These are phyloP conservation scores for Pseudopipra pipra DNA, from an alignment of 2,113 vertebrate genomes.

Conservation along the genomic window DNA sequence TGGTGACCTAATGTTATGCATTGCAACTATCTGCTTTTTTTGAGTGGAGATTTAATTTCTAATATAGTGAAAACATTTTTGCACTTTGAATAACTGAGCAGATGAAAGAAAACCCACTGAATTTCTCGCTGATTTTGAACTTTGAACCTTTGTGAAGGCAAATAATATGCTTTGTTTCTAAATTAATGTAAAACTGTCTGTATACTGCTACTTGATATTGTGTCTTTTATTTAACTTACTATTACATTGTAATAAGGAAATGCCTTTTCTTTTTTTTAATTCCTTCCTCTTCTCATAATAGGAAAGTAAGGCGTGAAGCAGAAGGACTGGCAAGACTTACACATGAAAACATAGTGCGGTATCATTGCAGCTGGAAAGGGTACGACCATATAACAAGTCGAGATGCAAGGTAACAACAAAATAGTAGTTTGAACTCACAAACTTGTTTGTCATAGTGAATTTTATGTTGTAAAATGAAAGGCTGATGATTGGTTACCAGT, in stretches of 20 bases:
- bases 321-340: conserved; percentile 21
- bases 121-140: background rate
- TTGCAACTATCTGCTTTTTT: background rate
- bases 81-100: background rate
- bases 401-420: conserved; percentile 53
- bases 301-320: conserved; percentile 64
- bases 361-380: conserved; percentile 58
- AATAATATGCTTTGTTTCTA: background rate
- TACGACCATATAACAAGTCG: background rate
- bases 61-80: background rate
- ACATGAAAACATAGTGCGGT: conserved; percentile 69
- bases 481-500: background rate
- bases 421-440: background rate
- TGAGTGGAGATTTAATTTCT: background rate
- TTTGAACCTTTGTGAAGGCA: background rate
- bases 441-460: background rate
- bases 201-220: background rate
- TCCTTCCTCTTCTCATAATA: background rate
- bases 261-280: accelerated
- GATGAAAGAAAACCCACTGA: background rate
- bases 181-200: background rate
- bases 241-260: background rate
- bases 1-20: background rate
- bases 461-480: background rate
- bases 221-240: background rate